Evolutionary conservation across 2,113 vertebrate genomes (phyloP), one percentile per base, ranked within the genome.

Genomic region (Malurus melanocephalus): DNA sequence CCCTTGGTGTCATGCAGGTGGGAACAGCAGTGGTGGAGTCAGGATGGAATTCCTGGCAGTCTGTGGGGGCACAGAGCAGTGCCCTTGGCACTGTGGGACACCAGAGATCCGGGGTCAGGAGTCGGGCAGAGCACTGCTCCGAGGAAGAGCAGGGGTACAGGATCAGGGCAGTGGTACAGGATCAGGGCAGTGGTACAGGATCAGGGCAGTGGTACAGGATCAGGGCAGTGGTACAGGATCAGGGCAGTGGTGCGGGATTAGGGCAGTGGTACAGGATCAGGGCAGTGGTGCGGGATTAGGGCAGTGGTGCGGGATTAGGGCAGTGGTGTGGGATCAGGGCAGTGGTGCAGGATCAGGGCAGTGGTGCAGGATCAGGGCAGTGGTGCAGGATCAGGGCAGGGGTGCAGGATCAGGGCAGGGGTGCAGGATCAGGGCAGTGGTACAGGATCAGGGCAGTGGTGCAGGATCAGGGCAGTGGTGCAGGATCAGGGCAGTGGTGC

Each of bases 11-110:
- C 48, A 6, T 13, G n/a, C 38, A 51, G 42, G 46, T 51, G 33
- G 30, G 9, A 27, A 16, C 22, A 16, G 22, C 2, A 0, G 33
- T 11, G n/a, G 3, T 7, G 20, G 72, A 17, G 26, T 42, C 15
- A 8, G 46, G 74, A 27, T 33, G 15, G 27, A 32, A n/a, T 53
- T 73, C 49, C 40, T 66, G 73, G 45, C 27, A 72, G 32, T 16
- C n/a, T 10, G 30, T 51, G 73, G 30, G 72, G 59, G 67, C 51
- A 33, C 68, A 55, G 13, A 72, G 55, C 40, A 38, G 35, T 17
- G 16, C 13, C 53, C 32, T 6, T 12, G 7, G 2, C 28, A 38
- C 40, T 35, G 45, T 45, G 62, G n/a, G 27, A 32, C 72, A 43
- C 11, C 30, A 22, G 66, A 72, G 35, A 17, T 10, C 23, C 52